These are phyloP conservation scores for Amphimedon queenslandica DNA, from an alignment of 37 sponge, comb jelly and placozoan genomes.

Conservation along the genomic window DNA sequence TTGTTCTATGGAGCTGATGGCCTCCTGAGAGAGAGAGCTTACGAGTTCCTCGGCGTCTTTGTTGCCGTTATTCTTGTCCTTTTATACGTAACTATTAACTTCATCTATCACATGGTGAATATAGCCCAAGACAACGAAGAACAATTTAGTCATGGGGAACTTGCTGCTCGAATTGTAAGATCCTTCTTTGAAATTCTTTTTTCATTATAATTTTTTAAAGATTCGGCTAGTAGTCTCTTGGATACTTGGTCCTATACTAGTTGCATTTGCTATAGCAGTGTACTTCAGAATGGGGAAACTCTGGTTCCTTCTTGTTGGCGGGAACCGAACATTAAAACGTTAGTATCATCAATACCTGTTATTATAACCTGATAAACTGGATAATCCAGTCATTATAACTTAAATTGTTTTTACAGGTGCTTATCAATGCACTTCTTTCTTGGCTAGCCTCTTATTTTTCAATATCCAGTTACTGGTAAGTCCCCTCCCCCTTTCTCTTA, in stretches of 20 bases:
- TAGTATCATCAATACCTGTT: too few relatives aligned
- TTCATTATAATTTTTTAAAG: constrained; percentile 18
- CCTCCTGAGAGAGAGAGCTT: constrained; percentile 53
- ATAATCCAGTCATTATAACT: too few relatives aligned
- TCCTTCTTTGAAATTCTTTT: not conserved
- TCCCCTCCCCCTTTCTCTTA: not conserved
- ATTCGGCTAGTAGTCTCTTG: constrained; percentile 40
- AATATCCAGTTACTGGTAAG: too few relatives aligned
- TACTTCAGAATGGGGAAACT: constrained; percentile 56
- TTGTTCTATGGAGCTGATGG: constrained; percentile 50
- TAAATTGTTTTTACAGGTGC: constrained; percentile 18
- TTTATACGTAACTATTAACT: constrained; percentile 57
- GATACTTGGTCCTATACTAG: constrained; percentile 43
- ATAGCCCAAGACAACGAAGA: too few relatives aligned
- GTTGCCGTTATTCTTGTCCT: constrained; percentile 22
- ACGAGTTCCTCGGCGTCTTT: constrained; percentile 46
- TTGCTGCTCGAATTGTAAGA: too few relatives aligned
- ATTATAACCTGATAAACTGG: too few relatives aligned
- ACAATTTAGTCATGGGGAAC: too few relatives aligned
- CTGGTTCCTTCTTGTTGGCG: constrained; percentile 32
- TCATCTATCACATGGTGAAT: too few relatives aligned
- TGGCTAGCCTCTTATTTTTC: not conserved
- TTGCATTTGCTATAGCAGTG: constrained; percentile 43
- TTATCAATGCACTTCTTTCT: too few relatives aligned
- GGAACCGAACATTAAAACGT: constrained; percentile 35